Evolutionary conservation across 35 echinoderm and acorn worm genomes (phyloP), one percentile per base, ranked within the genome.

Genomic region (Amphiura filiformis): DNA sequence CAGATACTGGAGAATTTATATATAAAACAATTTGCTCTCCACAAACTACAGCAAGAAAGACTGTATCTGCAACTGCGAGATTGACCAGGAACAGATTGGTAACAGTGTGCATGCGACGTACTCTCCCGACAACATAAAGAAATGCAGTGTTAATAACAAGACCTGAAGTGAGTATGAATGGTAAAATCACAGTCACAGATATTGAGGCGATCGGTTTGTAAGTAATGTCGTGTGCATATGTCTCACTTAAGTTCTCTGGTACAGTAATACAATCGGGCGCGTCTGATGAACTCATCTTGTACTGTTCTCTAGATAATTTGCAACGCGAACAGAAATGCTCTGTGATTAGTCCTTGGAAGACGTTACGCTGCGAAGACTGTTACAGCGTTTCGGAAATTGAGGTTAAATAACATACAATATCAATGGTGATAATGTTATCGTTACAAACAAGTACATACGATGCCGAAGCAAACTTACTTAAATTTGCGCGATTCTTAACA

Each of bases 61-160:
- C 41, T 26, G 85, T 76, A 76, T 94, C 93, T 36, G 87, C 83
- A 17, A 94, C 40, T n/a, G 93, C 93, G 14, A 94, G 52, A 75
- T 90, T 94, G 11, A 57, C 78, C 64, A 94, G 84, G 75, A 85
- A 94, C 22, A 84, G 81, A 35, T 89, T 94, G 23, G 88, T 90
- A 1, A 85, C 88, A 13, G 88, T 94, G 2, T 88, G 83, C 93
- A 94, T 94, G 30, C 81, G 65, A 1, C 57, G 83, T 13, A 94
- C 84, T 78, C 78, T 38, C 23, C 52, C 65, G 13, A 94, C 82
- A 11, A 94, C 93, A 36, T 81, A 90, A 35, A 94, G 83, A 75
- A 94, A 94, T 17, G 80, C 42, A 9, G 86, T 23, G 34, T 94
- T 94, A 15, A 82, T 56, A 23, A 86, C 78, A 31, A 94, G 15